Evolutionary conservation across 2,888 invertebrate genomes (phyloP).

Genomic region (Neoscelio sp.): DNA sequence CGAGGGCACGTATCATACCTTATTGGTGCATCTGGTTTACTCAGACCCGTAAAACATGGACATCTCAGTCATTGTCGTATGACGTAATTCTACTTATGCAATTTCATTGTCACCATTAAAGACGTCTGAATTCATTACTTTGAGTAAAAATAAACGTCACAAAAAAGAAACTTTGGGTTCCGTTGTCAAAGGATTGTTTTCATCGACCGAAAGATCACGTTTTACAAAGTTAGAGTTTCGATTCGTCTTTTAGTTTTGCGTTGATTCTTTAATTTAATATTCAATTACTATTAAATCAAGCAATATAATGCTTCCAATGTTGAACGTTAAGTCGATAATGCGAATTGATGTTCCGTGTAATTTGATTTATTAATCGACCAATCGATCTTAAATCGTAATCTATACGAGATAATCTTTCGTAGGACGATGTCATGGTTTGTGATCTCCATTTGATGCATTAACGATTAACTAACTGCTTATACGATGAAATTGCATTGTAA

Average conservation of each 20-base stretch:
- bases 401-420: no score
- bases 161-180: no score
- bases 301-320: no score
- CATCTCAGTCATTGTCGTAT: conserved; percentile 66
- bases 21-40: conserved; percentile 65
- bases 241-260: no score
- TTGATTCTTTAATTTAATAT: no score
- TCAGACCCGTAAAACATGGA: conserved; percentile 62
- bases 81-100: conserved; percentile 55
- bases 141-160: neutral
- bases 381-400: conserved; percentile 9
- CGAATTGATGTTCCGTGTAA: conserved; percentile 3
- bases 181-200: no score
- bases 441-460: no score
- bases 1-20: conserved; percentile 51
- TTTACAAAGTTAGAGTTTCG: neutral
- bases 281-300: no score
- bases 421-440: no score
- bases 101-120: conserved; percentile 42
- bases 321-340: conserved; percentile 1
- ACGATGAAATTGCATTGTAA: no score
- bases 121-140: conserved; percentile 2
- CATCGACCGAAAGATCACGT: neutral
- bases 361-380: conserved; percentile 24
- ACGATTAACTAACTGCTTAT: no score